phyloP scores from a whole-genome alignment of 2,888 invertebrate genomes.

The Tribolium freemani region DNA sequence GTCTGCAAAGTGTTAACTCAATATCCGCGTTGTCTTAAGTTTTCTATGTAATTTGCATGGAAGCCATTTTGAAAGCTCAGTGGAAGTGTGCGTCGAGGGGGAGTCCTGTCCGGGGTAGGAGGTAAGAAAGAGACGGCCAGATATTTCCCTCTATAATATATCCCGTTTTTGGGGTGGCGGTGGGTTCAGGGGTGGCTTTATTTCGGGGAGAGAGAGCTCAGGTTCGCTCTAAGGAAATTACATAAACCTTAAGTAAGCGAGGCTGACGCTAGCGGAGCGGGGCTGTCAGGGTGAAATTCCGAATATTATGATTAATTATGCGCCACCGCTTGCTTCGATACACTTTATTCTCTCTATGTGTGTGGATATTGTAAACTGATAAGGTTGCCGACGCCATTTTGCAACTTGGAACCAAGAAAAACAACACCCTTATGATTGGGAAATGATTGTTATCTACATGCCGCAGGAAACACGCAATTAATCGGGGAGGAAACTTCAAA shows the following conservation, averaged over 20 bases:
- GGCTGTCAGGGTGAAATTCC: constrained; percentile 62
- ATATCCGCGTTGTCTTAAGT: constrained; percentile 69
- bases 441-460: too few species aligned
- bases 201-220: constrained; percentile 51
- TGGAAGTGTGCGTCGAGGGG: constrained; percentile 48
- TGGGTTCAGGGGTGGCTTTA: constrained; percentile 37
- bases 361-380: not conserved
- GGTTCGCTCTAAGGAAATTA: constrained; percentile 66
- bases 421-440: too few species aligned
- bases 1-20: constrained; percentile 65
- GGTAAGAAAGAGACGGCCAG: constrained; percentile 35
- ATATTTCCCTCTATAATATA: constrained; percentile 37
- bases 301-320: constrained; percentile 65
- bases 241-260: constrained; percentile 67
- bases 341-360: not conserved
- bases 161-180: constrained; percentile 40
- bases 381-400: constrained; percentile 3
- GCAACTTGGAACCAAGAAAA: not conserved
- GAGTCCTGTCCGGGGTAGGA: constrained; percentile 4
- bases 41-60: constrained; percentile 69
- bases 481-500: too few species aligned
- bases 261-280: constrained; percentile 57
- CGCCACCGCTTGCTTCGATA: constrained; percentile 48
- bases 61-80: constrained; percentile 68
- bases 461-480: too few species aligned